Evolutionary conservation across 23 tunicate genomes (phyloP), one percentile per base, ranked within the genome.

Genomic region (Trididemnum clinides): DNA sequence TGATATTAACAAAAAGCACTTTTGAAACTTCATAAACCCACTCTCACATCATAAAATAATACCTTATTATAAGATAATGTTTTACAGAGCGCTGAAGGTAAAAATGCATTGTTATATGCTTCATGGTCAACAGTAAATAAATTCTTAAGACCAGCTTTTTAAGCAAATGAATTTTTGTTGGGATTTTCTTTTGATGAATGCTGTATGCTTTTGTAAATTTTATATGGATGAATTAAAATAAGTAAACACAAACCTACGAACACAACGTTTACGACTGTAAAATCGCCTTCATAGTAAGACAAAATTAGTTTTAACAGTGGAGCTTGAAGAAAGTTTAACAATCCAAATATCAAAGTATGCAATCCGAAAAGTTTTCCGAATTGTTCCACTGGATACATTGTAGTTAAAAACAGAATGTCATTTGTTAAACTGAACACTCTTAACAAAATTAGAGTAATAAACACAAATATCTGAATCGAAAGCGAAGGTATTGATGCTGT

Each of bases 311-410:
- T 30, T 4, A 33, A 5, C 4, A 69, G 34, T 7, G 75, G 75
- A 30, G 37, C 37, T 20, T 69, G 75, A 4, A 30, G 7, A 20
- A 69, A 69, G 36, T 33, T 69, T 6, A 33, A 31, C 34, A 31
- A 20, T 37, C 75, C 75, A 31, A 69, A 69, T 2, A 69, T 5
- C 10, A 33, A 31, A 37, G 75, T 10, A 18, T 69, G 75, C 10
- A 69, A 37, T 10, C 75, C 75, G 36, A 69, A 23, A 2, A 69
- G 36, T 20, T 69, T 69, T 33, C 75, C 75, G 75, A 69, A 69
- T 7, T 69, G 75, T 30, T 69, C 38, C 6, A 69, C 38, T 5
- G 75, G 75, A 69, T 30, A 69, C 36, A 69, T 27, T 20, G 75
- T 69, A 3, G 75, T 69, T 28, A 69, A 37, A 31, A 69, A 33